These are phyloP conservation scores for Drosophila tripunctata DNA, from an alignment of 2,888 invertebrate species.

Conservation along the genomic window DNA sequence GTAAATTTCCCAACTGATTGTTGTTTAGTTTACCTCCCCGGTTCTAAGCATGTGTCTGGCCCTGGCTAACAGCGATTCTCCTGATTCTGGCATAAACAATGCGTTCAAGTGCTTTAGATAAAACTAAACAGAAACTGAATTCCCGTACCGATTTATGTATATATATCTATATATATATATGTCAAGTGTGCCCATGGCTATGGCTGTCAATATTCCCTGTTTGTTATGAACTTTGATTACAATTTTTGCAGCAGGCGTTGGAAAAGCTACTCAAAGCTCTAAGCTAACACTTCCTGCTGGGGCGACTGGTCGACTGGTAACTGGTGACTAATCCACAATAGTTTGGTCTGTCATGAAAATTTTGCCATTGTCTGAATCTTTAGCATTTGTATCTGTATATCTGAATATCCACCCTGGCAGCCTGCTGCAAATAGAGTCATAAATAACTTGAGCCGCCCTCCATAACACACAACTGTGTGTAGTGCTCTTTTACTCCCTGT, in stretches of 20 bases:
- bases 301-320: not conserved
- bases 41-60: not conserved
- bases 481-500: constrained; percentile 7
- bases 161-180: not conserved
- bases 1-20: constrained; percentile 14
- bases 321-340: constrained; percentile 41
- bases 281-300: constrained; percentile 38
- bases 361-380: constrained; percentile 17
- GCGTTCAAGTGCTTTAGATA: constrained; percentile 32
- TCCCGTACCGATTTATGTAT: constrained; percentile 1
- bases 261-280: constrained; percentile 17
- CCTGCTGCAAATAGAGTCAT: constrained; percentile 55
- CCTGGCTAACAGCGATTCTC: constrained; percentile 17
- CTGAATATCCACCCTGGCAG: constrained; percentile 21
- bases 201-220: not conserved
- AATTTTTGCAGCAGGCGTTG: not conserved
- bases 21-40: constrained; percentile 45
- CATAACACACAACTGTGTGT: constrained; percentile 4
- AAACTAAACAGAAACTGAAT: not conserved
- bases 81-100: constrained; percentile 30
- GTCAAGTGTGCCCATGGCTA: not conserved
- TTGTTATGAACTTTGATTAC: not conserved
- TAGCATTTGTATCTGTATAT: not conserved
- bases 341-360: constrained; percentile 11
- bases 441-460: constrained; percentile 51